A percentile compares a stretch with the other conserved stretches of the same genome.
These are phyloP conservation scores for Bradypus variegatus DNA, from an alignment of 2,797 vertebrate genomes.

Conservation along the genomic window DNA sequence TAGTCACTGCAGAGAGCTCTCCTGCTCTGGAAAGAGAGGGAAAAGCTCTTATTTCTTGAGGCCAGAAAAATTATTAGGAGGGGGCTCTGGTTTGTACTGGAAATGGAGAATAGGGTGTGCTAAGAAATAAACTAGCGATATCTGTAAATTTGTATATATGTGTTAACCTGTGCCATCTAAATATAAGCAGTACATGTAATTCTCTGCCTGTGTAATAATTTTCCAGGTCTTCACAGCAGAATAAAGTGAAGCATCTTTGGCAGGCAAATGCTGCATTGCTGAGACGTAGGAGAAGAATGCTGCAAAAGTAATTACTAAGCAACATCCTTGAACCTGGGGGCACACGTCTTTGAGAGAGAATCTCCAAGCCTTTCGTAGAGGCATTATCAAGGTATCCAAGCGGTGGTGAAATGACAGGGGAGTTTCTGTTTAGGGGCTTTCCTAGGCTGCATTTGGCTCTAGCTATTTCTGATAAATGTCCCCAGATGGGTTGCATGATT, in stretches of 20 bases:
- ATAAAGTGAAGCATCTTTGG: neutral
- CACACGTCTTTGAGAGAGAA: accelerated
- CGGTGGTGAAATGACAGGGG: neutral
- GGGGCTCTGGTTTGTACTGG: neutral
- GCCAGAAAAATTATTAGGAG: neutral
- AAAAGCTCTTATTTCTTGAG: neutral
- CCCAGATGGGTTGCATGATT: accelerated
- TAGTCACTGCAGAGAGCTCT: neutral
- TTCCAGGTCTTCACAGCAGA: neutral
- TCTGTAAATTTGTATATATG: neutral
- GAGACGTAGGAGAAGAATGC: neutral
- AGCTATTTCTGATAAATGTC: neutral
- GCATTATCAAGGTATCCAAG: neutral
- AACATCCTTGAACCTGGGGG: neutral
- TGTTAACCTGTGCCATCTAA: neutral
- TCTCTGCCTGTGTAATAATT: neutral
- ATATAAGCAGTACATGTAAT: neutral
- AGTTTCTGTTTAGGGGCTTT: neutral
- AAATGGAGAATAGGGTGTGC: neutral
- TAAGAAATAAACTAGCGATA: neutral
- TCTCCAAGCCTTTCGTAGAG: neutral
- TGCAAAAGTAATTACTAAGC: neutral
- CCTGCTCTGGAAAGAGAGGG: neutral
- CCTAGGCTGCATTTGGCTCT: neutral
- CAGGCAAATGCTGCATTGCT: accelerated